Evolutionary conservation across 2,888 invertebrate genomes (phyloP).

Genomic region (Latrodectus hesperus): DNA sequence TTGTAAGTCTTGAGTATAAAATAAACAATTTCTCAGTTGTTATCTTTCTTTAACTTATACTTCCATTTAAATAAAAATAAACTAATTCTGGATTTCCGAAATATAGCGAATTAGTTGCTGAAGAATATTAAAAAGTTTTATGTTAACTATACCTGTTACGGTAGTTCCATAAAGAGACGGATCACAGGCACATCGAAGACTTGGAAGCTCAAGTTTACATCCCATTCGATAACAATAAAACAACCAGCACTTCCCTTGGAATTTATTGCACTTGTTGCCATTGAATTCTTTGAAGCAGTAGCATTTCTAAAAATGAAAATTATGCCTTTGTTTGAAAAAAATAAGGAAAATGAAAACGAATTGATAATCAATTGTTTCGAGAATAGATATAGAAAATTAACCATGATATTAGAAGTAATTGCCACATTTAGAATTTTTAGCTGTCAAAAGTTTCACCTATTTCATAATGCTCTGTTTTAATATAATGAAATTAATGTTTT

Average conservation of each 20-base stretch:
- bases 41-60: too few relatives aligned
- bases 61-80: background rate
- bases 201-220: slow-evolving; percentile 16
- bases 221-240: slow-evolving; percentile 36
- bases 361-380: background rate
- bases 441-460: too few relatives aligned
- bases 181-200: slow-evolving; percentile 28
- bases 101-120: too few relatives aligned
- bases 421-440: too few relatives aligned
- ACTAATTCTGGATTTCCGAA: background rate
- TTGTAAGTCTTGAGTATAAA: background rate
- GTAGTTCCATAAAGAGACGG: slow-evolving; percentile 7
- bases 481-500: too few relatives aligned
- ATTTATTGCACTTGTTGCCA: slow-evolving; percentile 30
- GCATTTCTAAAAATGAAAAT: slow-evolving; percentile 8
- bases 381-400: background rate
- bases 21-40: too few relatives aligned
- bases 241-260: slow-evolving; percentile 46
- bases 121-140: too few relatives aligned
- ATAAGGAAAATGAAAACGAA: too few relatives aligned
- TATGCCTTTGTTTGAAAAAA: too few relatives aligned
- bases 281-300: slow-evolving; percentile 30
- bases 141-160: slow-evolving; percentile 11
- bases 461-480: too few relatives aligned
- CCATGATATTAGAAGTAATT: background rate